These are phyloP conservation scores for Gymnobelideus leadbeateri DNA, from an alignment of 2,113 vertebrate genomes.

Conservation along the genomic window DNA sequence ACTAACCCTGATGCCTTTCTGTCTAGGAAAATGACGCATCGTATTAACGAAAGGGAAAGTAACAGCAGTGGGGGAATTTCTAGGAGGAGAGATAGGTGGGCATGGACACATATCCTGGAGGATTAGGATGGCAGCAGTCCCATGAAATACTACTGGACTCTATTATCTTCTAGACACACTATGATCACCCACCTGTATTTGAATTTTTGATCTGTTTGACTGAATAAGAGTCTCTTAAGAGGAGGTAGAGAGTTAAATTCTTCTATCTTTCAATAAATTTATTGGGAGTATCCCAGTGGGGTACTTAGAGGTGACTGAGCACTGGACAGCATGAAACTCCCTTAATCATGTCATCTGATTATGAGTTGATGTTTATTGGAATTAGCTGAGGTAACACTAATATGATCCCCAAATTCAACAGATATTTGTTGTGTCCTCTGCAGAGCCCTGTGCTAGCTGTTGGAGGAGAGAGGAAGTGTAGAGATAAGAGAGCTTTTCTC, in stretches of 20 bases:
- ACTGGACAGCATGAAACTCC: neutral
- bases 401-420: neutral
- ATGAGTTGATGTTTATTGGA: conserved; percentile 23
- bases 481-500: neutral
- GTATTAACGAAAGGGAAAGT: neutral
- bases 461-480: neutral
- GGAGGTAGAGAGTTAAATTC: conserved; percentile 14
- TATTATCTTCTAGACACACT: neutral
- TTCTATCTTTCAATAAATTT: neutral
- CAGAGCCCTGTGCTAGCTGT: neutral
- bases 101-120: neutral
- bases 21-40: neutral
- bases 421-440: neutral
- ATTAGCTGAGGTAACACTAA: neutral
- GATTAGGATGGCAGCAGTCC: neutral
- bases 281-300: neutral
- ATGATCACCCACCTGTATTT: neutral
- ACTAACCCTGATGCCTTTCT: neutral
- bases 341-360: conserved; percentile 33
- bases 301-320: neutral
- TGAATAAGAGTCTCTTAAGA: neutral
- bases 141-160: neutral
- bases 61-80: neutral
- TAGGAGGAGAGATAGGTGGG: neutral
- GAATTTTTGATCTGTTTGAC: neutral